phyloP scores from a whole-genome alignment of 2,888 invertebrate genomes.

The Aspidiotus rigidus region DNA sequence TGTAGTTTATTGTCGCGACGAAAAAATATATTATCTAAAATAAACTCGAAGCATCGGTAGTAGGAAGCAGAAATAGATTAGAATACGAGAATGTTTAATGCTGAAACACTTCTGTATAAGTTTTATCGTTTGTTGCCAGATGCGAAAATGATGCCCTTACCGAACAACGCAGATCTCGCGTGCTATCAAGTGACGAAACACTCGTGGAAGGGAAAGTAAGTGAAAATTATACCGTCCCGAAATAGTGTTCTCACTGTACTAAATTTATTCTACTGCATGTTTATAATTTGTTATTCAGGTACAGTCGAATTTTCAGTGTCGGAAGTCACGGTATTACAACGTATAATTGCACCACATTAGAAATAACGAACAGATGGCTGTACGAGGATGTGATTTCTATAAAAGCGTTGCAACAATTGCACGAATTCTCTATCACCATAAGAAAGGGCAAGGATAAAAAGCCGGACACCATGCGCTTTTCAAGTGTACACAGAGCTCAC shows the following conservation, averaged over 20 bases:
- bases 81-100: too few relatives aligned
- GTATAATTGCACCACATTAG: conserved; percentile 83
- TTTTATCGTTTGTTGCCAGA: conserved; percentile 30
- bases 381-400: conserved; percentile 70
- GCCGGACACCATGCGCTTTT: conserved; percentile 88
- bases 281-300: conserved; percentile 48
- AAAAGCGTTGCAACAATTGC: conserved; percentile 47
- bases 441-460: conserved; percentile 65
- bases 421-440: conserved; percentile 71
- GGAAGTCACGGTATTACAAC: conserved; percentile 93
- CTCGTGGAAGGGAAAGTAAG: conserved; percentile 94
- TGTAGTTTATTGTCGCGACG: conserved; percentile 1
- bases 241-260: conserved; percentile 7
- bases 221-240: conserved; percentile 36
- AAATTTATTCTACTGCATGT: too few relatives aligned
- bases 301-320: conserved; percentile 93
- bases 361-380: conserved; percentile 88
- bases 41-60: background rate
- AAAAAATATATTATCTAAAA: background rate
- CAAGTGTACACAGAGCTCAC: conserved; percentile 86
- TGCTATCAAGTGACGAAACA: conserved; percentile 96
- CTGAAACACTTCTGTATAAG: background rate
- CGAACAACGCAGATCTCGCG: conserved; percentile 61
- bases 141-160: conserved; percentile 36
- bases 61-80: background rate